Evolutionary conservation across 2,888 invertebrate genomes (phyloP), one percentile per base, ranked within the genome.

Genomic region (Melinaea menophilus): DNA sequence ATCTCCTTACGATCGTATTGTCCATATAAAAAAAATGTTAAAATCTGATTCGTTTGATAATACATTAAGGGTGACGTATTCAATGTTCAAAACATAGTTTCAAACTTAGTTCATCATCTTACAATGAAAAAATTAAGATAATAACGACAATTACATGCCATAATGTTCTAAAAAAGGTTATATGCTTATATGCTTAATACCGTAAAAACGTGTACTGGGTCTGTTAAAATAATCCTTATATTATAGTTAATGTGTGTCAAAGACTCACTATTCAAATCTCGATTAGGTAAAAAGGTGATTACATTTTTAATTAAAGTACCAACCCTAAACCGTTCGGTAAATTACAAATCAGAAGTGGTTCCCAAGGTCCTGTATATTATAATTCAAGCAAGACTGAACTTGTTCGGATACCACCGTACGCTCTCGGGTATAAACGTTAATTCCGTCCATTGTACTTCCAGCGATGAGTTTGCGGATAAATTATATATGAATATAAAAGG

Each of bases 381-480:
- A 72, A 72, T 72, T 71, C 67, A 71, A 64, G 67, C 68, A 64
- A 67, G 67, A 69, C 67, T 56, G 64, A 69, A 72, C 69, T 72
- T 71, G 67, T 67, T 70, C 70, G 63, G 61, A 64, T 67, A 64
- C 64, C 64, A 69, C 63, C 69, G 67, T 61, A 67, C 67, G 65
- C 67, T 65, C 63, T 62, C 65, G 65, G 71, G 69, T 72, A 75
- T 81, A 79, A 77, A 79, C 77, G 76, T 79, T 78, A 79, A 80
- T 78, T 78, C 76, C 71, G 68, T 66, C 79, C 78, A 80, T 79
- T 78, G 82, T 79, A 75, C 74, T 72, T 72, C 73, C 69, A 69
- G 71, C 76, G 77, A 81, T 80, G 81, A 84, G 81, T 80, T 79
- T 73, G 75, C 73, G 77, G 75, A 79, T 82, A 79, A 80, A 80